Base-by-base conservation (phyloP, 1,140 invertebrate species). In the Drosophila subobscura region DNA sequence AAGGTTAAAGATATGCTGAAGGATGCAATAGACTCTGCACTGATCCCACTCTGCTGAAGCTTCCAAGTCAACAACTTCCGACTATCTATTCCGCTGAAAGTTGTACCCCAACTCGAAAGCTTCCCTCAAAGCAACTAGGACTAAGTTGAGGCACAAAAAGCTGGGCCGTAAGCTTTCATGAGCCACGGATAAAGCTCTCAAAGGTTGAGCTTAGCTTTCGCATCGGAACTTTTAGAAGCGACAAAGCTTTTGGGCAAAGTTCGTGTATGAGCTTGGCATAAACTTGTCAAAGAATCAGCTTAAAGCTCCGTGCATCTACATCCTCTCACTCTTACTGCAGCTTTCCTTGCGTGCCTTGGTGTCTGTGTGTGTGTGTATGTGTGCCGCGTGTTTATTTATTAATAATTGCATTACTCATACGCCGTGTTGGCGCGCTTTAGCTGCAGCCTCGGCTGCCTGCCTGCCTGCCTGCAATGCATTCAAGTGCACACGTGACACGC, bases 381-480 rank as follows among this genome's bases (percentile, higher is more conserved):
- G 51, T 27, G 44, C 33, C 29, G 20, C 23, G 61, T 74, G 77
- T 80, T 81, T 71, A 74, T 64, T 81, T 85, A 86, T 86, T 77
- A 81, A 86, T 81, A 77, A 85, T 86, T 86, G 81, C 73, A 85
- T 85, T 85, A 86, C 81, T 86, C 80, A 85, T 85, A 79, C 81
- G 81, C 81, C 77, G 64, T 16, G 74, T 50, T 57, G 81, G 59
- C 55, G 41, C 58, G 6, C 51, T 37, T 44, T 33, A 27, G 42
- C 55, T 58, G 29, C 42, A 12, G 44, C 25, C n/a, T 37, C 8
- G 14, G 25, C 44, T 29, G 16, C 55, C 55, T 65, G 53, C 61
- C 55, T 65, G 53, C 61, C 59, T 51, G 60, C 41, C 41, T 73
- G 46, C 68, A 52, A 61, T 37, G 72, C 80, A 73, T 73, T 85